Conservation (phyloP, 2,797 vertebrate species). For the Buphagus erythrorhynchus region DNA sequence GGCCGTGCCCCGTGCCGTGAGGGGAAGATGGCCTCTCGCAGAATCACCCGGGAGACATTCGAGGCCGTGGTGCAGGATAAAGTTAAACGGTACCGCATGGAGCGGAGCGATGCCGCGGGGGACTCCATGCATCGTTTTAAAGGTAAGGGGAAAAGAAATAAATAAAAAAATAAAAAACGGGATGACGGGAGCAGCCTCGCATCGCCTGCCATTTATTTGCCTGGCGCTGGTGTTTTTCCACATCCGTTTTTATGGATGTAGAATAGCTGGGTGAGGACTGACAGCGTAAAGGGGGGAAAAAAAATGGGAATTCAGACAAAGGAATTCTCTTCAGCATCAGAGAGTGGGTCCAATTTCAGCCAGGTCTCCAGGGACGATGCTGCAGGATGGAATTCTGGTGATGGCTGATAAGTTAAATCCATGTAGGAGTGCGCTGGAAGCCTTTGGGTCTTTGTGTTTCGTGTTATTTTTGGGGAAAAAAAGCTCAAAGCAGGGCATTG, state of each 20-base stretch:
- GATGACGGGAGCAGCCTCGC: background rate
- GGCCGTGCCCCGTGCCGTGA: background rate
- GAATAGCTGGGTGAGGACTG: background rate
- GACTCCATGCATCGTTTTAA: slow-evolving; percentile 87
- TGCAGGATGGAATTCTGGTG: background rate
- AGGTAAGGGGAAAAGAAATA: slow-evolving; percentile 73
- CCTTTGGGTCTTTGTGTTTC: background rate
- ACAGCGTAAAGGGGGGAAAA: no score
- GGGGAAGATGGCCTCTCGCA: slow-evolving; percentile 83
- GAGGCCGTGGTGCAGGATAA: slow-evolving; percentile 90
- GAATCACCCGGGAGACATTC: slow-evolving; percentile 90
- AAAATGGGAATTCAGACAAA: background rate
- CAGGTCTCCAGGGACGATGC: background rate
- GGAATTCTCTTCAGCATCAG: background rate
- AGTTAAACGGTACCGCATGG: slow-evolving; percentile 87
- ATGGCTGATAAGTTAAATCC: background rate
- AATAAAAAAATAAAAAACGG: background rate
- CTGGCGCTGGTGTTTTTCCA: background rate
- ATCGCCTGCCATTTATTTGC: background rate
- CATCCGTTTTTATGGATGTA: background rate
- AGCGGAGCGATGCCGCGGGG: slow-evolving; percentile 80
- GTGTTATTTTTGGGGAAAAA: background rate
- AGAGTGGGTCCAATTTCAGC: background rate
- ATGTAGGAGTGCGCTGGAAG: background rate
- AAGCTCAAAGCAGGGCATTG: background rate